Base-by-base conservation (phyloP, 2,113 vertebrate species). In the Campylomormyrus numenius region DNA sequence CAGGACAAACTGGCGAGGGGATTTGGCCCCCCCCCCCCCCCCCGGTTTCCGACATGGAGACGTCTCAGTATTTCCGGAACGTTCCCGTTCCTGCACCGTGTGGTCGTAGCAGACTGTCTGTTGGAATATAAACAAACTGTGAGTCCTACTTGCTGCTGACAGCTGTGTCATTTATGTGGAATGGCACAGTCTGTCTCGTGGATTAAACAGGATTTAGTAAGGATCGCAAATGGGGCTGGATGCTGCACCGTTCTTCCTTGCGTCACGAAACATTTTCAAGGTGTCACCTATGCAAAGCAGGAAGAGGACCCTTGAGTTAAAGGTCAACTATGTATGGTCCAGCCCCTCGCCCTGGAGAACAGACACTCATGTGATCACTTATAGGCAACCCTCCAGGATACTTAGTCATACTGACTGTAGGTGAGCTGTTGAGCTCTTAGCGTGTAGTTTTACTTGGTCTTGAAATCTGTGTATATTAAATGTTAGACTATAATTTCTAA, bases 31-130 rank as follows among this genome's bases (percentile, higher is more conserved):
- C 31, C 31, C 9, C 6, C 8, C 8, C 19, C 9, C 8, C 9
- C 19, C 1, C 17, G 21, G 39, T 24, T 80, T 80, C 74, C 74
- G 3, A 49, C 31, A 52, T 15, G 42, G 62, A 89, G 50, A 62
- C 74, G 42, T 62, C 87, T 62, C 87, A 88, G 87, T 88, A 62
- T 88, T 62, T 66, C 39, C 56, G 35, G 24, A 62, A 89, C 35
- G 35, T 48, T 49, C 31, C 42, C n/a, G 48, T 70, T 89, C 19
- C 48, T 77, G 66, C 74, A 50, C 42, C 66, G 7, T 42, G 45
- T 70, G 27, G 11, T 74, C 31, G 66, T 31, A 13, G 31, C 70
- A 77, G 70, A 77, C 70, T 74, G 70, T 31, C 31, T 3, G 11
- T 35, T 6, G 13, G 27, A 77, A 77, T 77, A 39, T 17, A 66